Base-by-base conservation (phyloP, 1,140 invertebrate genomes). In the Samia ricini region DNA sequence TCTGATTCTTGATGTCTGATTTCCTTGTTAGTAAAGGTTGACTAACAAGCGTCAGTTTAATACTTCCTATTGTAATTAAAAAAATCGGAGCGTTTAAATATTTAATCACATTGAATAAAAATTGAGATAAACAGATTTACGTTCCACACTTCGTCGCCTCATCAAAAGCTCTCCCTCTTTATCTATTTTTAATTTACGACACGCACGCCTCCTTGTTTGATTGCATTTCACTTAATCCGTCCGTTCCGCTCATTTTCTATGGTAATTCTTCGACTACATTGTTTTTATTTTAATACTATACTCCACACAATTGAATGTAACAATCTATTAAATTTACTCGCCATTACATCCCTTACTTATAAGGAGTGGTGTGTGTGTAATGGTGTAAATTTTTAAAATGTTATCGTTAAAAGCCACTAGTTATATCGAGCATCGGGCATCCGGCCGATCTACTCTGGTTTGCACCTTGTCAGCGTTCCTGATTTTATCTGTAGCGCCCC, bases 391-490 rank as follows among this genome's bases (percentile, higher is more conserved):
- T 49, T 48, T 12, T 58, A 42, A 60, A 51, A 19, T 52, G 42
- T 63, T 64, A 57, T 65, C 15, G 60, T 59, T 61, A 57, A 49
- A 65, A 36, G 55, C 54, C 29, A 33, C 52, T 67, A 68, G 63
- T 65, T 63, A 42, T 42, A 26, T 8, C 63, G 54, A 56, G 57
- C 58, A 63, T 48, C n/a, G 58, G 60, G 77, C 76, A 83, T 86
- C 86, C 85, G 85, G 85, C 79, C 65, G 65, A 66, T 64, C 69
- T 79, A 82, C 76, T 86, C 85, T 88, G 82, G 85, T 89, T 89
- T 88, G 83, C 87, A 88, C 85, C 83, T 87, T 88, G 85, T 87
- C 87, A 87, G 85, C 83, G 76, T 82, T 75, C 78, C 82, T 72
- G 87, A 89, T 89, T 81, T 77, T 84, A 85, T 86, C 82, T 81